These are phyloP conservation scores for Meteorus sp. DNA, from an alignment of 1,140 invertebrate species.

Conservation along the genomic window DNA sequence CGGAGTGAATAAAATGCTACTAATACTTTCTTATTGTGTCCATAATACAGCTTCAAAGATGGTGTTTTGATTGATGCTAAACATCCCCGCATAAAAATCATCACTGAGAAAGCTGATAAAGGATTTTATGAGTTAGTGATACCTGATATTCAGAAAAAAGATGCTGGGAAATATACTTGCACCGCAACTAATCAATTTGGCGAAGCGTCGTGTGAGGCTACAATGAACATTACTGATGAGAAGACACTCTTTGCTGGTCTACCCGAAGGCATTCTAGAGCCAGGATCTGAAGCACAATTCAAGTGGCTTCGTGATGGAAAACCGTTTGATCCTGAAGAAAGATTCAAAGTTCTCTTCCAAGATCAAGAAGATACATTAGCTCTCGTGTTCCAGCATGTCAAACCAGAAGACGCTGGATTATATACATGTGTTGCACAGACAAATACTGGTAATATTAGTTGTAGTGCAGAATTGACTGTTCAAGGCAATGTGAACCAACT, in stretches of 20 bases:
- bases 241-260: slow-evolving; percentile 80
- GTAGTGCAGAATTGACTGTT: slow-evolving; percentile 89
- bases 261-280: slow-evolving; percentile 67
- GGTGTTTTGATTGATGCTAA: slow-evolving; percentile 69
- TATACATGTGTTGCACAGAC: slow-evolving; percentile 96
- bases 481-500: slow-evolving; percentile 84
- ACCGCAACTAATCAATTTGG: slow-evolving; percentile 84
- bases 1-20: too few relatives aligned
- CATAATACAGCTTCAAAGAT: slow-evolving; percentile 84
- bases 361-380: slow-evolving; percentile 91
- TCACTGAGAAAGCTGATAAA: slow-evolving; percentile 74
- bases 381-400: slow-evolving; percentile 91
- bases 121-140: slow-evolving; percentile 92
- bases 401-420: slow-evolving; percentile 88
- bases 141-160: slow-evolving; percentile 73
- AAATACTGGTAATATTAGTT: slow-evolving; percentile 87
- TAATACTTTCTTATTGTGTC: too few relatives aligned
- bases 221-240: slow-evolving; percentile 80
- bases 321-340: slow-evolving; percentile 87
- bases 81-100: slow-evolving; percentile 72
- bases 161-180: slow-evolving; percentile 89
- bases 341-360: slow-evolving; percentile 90
- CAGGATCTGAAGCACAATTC: slow-evolving; percentile 81
- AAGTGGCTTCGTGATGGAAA: slow-evolving; percentile 89
- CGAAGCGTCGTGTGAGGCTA: slow-evolving; percentile 73